Base-by-base conservation (phyloP, 2,888 invertebrate genomes). In the Epistrophe grossulariae region DNA sequence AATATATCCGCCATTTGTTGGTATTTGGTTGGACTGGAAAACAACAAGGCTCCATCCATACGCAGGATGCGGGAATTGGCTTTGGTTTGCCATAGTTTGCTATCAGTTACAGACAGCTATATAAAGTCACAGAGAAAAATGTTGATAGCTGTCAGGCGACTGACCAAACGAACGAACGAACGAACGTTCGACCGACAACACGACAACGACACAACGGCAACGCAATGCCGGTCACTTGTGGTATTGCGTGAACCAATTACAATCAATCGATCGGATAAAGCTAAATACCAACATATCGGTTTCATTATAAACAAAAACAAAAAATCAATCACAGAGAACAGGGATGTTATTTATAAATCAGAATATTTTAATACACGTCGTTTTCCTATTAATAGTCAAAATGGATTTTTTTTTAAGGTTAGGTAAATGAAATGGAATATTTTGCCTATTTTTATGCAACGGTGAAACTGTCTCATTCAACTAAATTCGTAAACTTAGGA, bases 211-310 rank as follows among this genome's bases (percentile, higher is more conserved):
- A 60, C 72, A 31, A n/a, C 64, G 31, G 66, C 64, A 40, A 55
- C 66, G 73, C 52, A 45, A 57, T 55, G 24, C 24, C 24, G 68
- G 45, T 38, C 70, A 79, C 74, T 80, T 71, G 80, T 80, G 73
- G 66, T 62, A 82, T 88, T 88, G 88, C 88, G 79, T 88, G 88
- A 88, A 88, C 48, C 88, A 88, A 88, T 84, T 84, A 88, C 78
- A 79, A 78, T 77, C 82, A 82, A 80, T 84, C 79, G 82, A 84
- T 84, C 72, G 70, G 77, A 78, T 84, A 73, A 79, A 70, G 76
- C 81, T 84, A 78, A 82, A 83, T 87, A 77, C 68, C 77, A 50
- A 83, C 64, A 57, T 59, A 55, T 70, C 62, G 19, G 15, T 45
- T 77, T 48, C 60, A 17, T 60, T 60, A 3, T 55, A 76, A 50